Percentiles rank a stretch among this genome's conserved stretches.
Conservation (phyloP, 2,113 vertebrate species). For the Antechinus flavipes region DNA sequence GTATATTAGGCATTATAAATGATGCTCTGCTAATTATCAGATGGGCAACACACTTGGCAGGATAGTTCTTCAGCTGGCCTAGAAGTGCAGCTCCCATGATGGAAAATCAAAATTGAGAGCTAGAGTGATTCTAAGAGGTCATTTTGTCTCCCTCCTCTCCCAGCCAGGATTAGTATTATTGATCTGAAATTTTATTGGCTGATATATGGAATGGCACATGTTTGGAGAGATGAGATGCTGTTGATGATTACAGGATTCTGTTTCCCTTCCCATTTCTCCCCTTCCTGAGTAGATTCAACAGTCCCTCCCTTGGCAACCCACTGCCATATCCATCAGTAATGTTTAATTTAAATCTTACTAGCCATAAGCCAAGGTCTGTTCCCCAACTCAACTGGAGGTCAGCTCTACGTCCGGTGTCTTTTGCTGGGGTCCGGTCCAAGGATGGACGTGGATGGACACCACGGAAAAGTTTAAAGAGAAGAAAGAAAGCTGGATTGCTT, state of each 20-base stretch:
- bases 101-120: constrained; percentile 9
- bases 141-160: fast-evolving
- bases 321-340: not conserved
- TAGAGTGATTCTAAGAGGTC: not conserved
- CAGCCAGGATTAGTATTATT: not conserved
- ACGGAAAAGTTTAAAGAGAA: not conserved
- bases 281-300: not conserved
- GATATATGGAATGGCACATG: not conserved
- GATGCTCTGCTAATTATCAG: constrained; percentile 53
- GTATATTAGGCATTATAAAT: constrained; percentile 50
- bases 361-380: not conserved
- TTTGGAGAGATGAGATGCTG: not conserved
- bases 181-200: not conserved
- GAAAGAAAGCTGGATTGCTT: not conserved
- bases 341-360: not conserved
- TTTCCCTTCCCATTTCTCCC: not conserved
- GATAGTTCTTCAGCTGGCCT: not conserved
- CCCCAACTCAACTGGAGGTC: not conserved
- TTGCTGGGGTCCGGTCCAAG: not conserved
- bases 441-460: not conserved
- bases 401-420: not conserved
- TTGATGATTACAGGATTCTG: not conserved
- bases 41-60: constrained; percentile 4
- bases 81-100: not conserved
- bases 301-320: not conserved